Conservation (phyloP, 2,113 vertebrate species). For the Gasterosteus aculeatus region DNA sequence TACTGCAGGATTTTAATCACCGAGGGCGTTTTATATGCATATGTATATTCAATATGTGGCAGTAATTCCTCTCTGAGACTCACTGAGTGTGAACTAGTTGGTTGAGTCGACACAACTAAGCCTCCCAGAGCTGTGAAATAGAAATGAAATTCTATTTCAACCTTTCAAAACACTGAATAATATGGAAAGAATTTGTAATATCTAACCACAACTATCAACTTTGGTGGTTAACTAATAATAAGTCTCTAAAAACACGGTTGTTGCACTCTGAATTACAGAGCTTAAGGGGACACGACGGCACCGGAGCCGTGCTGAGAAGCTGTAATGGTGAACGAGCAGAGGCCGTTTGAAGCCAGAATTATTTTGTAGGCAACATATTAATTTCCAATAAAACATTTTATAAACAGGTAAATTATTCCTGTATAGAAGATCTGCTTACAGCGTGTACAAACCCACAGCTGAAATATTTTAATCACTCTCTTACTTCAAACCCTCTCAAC, state of each 20-base stretch:
- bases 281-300: too few species aligned
- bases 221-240: too few species aligned
- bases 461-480: constrained; percentile 58
- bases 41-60: background rate
- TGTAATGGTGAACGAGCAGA: too few species aligned
- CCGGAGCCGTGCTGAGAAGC: too few species aligned
- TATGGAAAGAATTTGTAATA: background rate
- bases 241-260: too few species aligned
- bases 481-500: constrained; percentile 44
- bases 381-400: constrained; percentile 36
- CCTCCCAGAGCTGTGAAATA: background rate
- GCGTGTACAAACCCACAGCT: constrained; percentile 11
- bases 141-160: background rate
- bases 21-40: background rate
- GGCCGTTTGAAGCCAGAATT: too few species aligned
- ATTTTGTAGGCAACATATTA: constrained; percentile 11
- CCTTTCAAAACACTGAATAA: background rate
- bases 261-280: too few species aligned
- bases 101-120: background rate
- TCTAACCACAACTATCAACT: too few species aligned
- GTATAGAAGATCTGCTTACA: background rate
- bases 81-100: background rate
- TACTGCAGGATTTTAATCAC: background rate
- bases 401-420: constrained; percentile 37
- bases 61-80: constrained; percentile 1